Evolutionary conservation across 2,113 vertebrate genomes (phyloP), one percentile per base, ranked within the genome.

Genomic region (Morone saxatilis): DNA sequence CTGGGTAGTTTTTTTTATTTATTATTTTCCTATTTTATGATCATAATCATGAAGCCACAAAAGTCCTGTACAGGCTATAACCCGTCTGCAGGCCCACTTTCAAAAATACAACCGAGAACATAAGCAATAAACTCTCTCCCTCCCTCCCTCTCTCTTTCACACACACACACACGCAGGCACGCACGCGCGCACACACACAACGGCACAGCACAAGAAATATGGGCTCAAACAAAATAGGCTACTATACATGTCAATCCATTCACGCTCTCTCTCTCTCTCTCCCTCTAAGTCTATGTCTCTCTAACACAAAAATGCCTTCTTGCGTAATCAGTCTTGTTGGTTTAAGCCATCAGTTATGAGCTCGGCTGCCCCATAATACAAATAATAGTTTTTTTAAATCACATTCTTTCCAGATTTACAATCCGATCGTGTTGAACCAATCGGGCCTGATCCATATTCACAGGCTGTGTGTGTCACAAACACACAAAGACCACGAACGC

Each of bases 211-310:
- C 38, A 71, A 81, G 72, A 89, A 80, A 86, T 91, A 90, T 86
- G 81, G 74, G 60, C 71, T 85, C 81, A 74, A 81, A 85, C 76
- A 76, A 85, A 90, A 85, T 74, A 71, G 85, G 76, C 68, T 88
- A 71, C 81, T 80, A 79, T 91, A 75, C 79, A 89, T 71, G 79
- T 74, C 85, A 88, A 71, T 78, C 73, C 70, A 60, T 74, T 84
- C 73, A 62, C 71, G 25, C 36, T 68, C 73, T 48, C 48, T 83
- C 61, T 74, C 48, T 51, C 19, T 38, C 56, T 17, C 9, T 25
- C 2, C 2, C 45, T 31, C 8, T n/a, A 2, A 0, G 19, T 63
- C 13, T 63, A 20, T 22, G 17, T 70, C 71, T n/a, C 71, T n/a
- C 72, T 10, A 73, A 57, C 47, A 60, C 60, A 69, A 51, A 73